Conservation (phyloP, 2,797 vertebrate species). For the Heteromormyrus szaboi region DNA sequence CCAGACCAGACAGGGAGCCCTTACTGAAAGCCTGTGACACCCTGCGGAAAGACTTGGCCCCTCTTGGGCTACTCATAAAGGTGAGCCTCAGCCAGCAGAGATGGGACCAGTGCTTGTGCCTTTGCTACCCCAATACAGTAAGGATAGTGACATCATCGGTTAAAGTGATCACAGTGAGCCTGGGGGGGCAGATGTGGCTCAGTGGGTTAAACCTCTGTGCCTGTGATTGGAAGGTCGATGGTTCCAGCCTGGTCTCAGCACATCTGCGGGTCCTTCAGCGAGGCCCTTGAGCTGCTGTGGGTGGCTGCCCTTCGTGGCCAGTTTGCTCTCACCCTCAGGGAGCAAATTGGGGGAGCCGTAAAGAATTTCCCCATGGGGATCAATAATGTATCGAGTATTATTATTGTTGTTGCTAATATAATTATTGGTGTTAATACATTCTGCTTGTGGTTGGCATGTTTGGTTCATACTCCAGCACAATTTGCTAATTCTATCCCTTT, state of each 20-base stretch:
- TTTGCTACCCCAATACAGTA: not conserved
- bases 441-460: not conserved
- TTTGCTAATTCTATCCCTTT: not conserved
- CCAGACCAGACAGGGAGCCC: conserved; percentile 60
- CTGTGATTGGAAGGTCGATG: not conserved
- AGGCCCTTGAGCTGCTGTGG: not conserved
- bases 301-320: not conserved
- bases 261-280: not conserved
- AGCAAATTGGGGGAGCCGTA: not conserved
- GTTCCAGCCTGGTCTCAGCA: not conserved
- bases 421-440: not conserved
- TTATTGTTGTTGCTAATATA: not conserved
- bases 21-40: conserved; percentile 80
- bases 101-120: not conserved
- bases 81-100: conserved; percentile 48
- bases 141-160: not conserved
- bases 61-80: conserved; percentile 78
- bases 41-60: conserved; percentile 69
- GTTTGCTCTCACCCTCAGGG: not conserved
- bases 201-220: not conserved
- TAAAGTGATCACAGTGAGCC: not conserved
- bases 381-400: not conserved
- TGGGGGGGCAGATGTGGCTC: not conserved
- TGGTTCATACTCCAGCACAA: not conserved
- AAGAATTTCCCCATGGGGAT: not conserved